These are phyloP conservation scores for Dilophus febrilis DNA, from an alignment of 2,888 invertebrate genomes.

Conservation along the genomic window DNA sequence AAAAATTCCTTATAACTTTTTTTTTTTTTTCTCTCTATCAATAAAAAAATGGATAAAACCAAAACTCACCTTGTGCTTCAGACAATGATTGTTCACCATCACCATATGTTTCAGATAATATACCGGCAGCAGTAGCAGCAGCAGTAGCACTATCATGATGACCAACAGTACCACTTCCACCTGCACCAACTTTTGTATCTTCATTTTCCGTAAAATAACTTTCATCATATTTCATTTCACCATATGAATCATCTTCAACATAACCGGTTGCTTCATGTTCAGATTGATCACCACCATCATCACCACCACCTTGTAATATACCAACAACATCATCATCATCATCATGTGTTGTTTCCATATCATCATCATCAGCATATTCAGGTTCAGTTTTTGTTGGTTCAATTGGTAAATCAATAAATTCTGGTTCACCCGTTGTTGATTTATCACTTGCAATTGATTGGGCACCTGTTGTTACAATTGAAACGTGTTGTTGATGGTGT, in stretches of 20 bases:
- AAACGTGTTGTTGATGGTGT: conserved; percentile 38
- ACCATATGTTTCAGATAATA: conserved; percentile 13
- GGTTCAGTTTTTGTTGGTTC: conserved; percentile 49
- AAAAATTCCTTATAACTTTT: too few species aligned
- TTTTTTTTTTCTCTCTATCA: conserved; percentile 3
- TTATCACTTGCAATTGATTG: conserved; percentile 20
- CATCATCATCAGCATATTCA: conserved; percentile 43
- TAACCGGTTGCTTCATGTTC: conserved; percentile 40
- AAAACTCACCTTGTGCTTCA: conserved; percentile 32
- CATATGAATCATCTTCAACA: conserved; percentile 47
- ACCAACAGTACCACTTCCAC: too few species aligned
- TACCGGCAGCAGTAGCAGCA: conserved; percentile 7
- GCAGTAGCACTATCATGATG: conserved; percentile 16
- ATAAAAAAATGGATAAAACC: conserved; percentile 5
- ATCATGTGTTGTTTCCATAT: conserved; percentile 35
- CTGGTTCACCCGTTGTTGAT: conserved; percentile 19
- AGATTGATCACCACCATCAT: conserved; percentile 37
- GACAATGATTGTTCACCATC: conserved; percentile 25
- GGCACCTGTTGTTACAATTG: too few species aligned
- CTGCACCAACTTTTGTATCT: conserved; percentile 18
- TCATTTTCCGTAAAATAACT: conserved; percentile 31
- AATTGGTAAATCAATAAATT: conserved; percentile 31
- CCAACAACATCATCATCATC: conserved; percentile 48
- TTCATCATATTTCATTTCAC: conserved; percentile 37
- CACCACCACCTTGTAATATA: conserved; percentile 25